Conservation (phyloP, 1,140 invertebrate species). For the Drosophila chauvacae region DNA sequence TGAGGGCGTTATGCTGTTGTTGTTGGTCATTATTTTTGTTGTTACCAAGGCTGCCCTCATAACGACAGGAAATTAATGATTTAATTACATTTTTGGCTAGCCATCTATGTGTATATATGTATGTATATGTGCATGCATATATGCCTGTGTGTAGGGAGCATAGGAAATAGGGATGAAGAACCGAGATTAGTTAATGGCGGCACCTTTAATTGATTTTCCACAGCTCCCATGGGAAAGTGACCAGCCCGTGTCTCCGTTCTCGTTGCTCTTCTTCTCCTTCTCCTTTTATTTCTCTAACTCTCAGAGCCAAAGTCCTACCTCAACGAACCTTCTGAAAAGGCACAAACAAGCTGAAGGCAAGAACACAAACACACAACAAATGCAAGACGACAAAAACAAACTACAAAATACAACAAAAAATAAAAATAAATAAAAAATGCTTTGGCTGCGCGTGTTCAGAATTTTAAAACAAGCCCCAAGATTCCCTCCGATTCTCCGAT, state of each 20-base stretch:
- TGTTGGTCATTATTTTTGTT: conserved; percentile 52
- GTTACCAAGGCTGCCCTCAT: conserved; percentile 44
- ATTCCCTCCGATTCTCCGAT: conserved; percentile 13
- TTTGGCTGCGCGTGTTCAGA: conserved; percentile 50
- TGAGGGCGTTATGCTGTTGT: conserved; percentile 8
- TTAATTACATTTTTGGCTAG: conserved; percentile 66
- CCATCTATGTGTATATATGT: not conserved
- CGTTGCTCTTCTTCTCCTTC: no score
- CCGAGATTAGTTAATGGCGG: conserved; percentile 37
- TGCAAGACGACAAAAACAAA: conserved; percentile 8
- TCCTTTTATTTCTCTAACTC: conserved; percentile 6
- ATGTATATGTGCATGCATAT: no score
- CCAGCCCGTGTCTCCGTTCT: conserved; percentile 2
- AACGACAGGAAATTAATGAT: conserved; percentile 76
- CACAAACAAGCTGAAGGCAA: conserved; percentile 14
- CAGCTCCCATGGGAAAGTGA: conserved; percentile 63
- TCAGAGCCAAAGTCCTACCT: conserved; percentile 44
- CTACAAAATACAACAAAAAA: not conserved
- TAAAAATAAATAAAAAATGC: conserved; percentile 42
- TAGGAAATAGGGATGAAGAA: not conserved
- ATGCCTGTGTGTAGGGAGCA: no score
- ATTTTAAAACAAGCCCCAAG: conserved; percentile 19
- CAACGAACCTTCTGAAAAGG: conserved; percentile 28
- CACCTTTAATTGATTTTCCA: conserved; percentile 68
- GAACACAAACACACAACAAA: conserved; percentile 12